These are phyloP conservation scores for Drosophila prosaltans DNA, from an alignment of 1,140 invertebrate genomes.

Conservation along the genomic window DNA sequence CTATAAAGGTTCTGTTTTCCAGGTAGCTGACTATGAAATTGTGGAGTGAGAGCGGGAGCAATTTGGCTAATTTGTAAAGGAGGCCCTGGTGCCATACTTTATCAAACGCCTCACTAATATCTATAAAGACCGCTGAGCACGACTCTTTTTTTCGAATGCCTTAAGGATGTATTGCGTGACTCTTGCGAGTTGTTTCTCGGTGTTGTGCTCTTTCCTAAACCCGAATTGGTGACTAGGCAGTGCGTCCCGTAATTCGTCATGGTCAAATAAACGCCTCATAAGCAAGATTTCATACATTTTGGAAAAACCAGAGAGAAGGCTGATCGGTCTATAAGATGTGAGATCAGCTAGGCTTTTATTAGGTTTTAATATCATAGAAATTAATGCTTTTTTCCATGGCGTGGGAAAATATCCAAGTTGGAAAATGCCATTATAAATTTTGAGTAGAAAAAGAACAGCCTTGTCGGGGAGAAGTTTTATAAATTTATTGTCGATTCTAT, in stretches of 20 bases:
- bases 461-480: background rate
- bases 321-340: background rate
- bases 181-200: background rate
- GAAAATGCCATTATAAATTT: background rate
- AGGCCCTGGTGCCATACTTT: background rate
- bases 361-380: background rate
- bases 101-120: too few relatives aligned
- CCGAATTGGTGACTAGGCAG: background rate
- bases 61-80: background rate
- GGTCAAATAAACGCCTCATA: background rate
- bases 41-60: background rate
- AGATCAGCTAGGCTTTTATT: background rate
- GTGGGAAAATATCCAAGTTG: background rate
- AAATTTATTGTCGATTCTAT: background rate
- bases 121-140: too few relatives aligned
- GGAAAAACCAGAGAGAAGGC: background rate
- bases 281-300: background rate
- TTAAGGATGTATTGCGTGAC: background rate
- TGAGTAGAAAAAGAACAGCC: background rate
- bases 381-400: background rate
- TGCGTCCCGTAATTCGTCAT: background rate
- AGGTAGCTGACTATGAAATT: background rate
- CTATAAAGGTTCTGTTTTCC: background rate
- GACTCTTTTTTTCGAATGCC: background rate
- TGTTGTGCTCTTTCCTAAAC: background rate